Conservation (phyloP, 2,113 vertebrate species). For the Sceloporus tristichus region DNA sequence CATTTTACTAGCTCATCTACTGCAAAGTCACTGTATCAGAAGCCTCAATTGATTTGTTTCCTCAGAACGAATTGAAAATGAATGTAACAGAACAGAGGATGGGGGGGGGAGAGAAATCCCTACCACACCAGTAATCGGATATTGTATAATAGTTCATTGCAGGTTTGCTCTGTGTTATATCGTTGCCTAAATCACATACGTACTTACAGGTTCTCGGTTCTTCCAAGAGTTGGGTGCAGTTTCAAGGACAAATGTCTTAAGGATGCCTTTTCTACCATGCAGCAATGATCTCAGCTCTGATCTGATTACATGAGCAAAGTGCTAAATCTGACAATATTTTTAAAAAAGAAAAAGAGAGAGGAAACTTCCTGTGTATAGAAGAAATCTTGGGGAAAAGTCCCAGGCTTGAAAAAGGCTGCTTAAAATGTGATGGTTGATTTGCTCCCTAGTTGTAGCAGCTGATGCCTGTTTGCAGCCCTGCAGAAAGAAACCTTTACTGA, state of each 20-base stretch:
- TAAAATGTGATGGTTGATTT: slow-evolving; percentile 81
- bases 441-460: slow-evolving; percentile 82
- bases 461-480: slow-evolving; percentile 89
- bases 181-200: slow-evolving; percentile 82
- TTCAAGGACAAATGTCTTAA: slow-evolving; percentile 98
- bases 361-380: slow-evolving; percentile 82
- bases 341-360: slow-evolving; percentile 34
- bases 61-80: slow-evolving; percentile 81
- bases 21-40: slow-evolving; percentile 86
- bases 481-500: slow-evolving; percentile 87
- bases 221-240: slow-evolving; percentile 98
- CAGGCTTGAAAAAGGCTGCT: slow-evolving; percentile 81
- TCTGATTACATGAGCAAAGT: slow-evolving; percentile 83
- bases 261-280: slow-evolving; percentile 88
- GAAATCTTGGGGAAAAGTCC: slow-evolving; percentile 82
- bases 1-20: slow-evolving; percentile 81
- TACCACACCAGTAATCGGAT: slow-evolving; percentile 75
- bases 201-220: slow-evolving; percentile 96
- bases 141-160: slow-evolving; percentile 82
- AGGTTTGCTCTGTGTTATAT: slow-evolving; percentile 79
- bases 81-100: slow-evolving; percentile 74
- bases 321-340: slow-evolving; percentile 77
- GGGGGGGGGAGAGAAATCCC: slow-evolving; percentile 58
- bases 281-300: slow-evolving; percentile 86
- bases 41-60: slow-evolving; percentile 84